Conservation (phyloP, 2,888 invertebrate species). For the Nineta flava region DNA sequence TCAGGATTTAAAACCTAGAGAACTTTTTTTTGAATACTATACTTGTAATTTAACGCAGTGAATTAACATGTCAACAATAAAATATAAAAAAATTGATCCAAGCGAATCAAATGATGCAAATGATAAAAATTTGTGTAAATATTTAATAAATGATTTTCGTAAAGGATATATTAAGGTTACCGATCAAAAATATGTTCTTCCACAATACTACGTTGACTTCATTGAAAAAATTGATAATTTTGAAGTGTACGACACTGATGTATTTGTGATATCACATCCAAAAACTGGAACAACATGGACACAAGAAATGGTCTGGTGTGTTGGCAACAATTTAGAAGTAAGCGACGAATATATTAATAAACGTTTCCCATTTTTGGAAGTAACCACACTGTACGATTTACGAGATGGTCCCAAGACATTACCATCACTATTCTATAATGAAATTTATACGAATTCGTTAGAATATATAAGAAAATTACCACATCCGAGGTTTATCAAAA, state of each 20-base stretch:
- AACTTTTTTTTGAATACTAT: too few relatives aligned
- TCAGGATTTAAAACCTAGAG: too few relatives aligned
- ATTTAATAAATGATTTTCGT: neutral
- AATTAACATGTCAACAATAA: too few relatives aligned
- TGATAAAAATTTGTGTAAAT: too few relatives aligned
- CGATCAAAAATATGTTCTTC: neutral
- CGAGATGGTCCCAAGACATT: too few relatives aligned
- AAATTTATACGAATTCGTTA: neutral
- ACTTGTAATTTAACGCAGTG: too few relatives aligned
- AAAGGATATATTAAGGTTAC: neutral
- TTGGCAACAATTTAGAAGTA: neutral
- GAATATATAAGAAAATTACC: neutral
- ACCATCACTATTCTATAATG: neutral
- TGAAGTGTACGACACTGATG: constrained; percentile 13
- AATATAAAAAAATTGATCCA: too few relatives aligned
- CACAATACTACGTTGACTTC: neutral
- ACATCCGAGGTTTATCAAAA: neutral
- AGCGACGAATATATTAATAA: neutral
- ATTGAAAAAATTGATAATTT: constrained; percentile 12
- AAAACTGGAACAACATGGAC: neutral
- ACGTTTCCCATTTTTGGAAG: constrained; percentile 1
- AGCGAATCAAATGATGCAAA: too few relatives aligned
- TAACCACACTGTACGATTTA: neutral
- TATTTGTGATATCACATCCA: constrained; percentile 10
- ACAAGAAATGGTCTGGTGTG: constrained; percentile 1